A percentile compares a stretch with the other conserved stretches of the same genome.
Conservation (phyloP, 2,888 invertebrate species). For the Pandemis cinnamomeana region DNA sequence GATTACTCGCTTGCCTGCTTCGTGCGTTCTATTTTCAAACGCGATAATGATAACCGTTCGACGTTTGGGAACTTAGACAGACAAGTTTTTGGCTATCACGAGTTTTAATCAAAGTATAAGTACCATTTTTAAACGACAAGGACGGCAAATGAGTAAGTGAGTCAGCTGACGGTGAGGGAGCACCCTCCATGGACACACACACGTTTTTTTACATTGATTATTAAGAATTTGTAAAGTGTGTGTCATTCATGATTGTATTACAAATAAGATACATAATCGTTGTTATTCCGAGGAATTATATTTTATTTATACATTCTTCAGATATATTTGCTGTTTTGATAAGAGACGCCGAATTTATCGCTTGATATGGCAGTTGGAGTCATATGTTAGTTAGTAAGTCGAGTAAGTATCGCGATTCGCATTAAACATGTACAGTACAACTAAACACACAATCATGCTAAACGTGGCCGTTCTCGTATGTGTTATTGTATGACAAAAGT, state of each 20-base stretch:
- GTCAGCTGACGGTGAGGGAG: no score
- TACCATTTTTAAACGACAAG: no score
- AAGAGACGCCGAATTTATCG: conserved; percentile 16
- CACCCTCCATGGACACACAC: no score
- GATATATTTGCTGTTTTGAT: neutral
- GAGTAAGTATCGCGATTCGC: neutral
- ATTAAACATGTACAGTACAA: neutral
- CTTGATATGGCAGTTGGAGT: conserved; percentile 1
- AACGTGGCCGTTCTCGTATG: no score
- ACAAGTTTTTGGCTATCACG: conserved; percentile 21
- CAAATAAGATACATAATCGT: neutral
- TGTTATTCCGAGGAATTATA: neutral
- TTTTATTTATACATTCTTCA: conserved; percentile 1
- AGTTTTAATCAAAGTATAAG: neutral
- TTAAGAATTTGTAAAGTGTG: neutral
- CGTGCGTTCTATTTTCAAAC: conserved; percentile 83
- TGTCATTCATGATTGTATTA: neutral
- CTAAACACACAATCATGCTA: no score
- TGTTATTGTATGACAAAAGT: no score
- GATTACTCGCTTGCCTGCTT: conserved; percentile 80
- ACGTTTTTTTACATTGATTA: no score
- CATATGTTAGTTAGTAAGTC: neutral
- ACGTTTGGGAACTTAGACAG: conserved; percentile 35
- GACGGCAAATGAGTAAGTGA: no score
- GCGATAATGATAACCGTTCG: conserved; percentile 78